Conservation (phyloP, 2,113 vertebrate species). For the Copsychus sechellarum region DNA sequence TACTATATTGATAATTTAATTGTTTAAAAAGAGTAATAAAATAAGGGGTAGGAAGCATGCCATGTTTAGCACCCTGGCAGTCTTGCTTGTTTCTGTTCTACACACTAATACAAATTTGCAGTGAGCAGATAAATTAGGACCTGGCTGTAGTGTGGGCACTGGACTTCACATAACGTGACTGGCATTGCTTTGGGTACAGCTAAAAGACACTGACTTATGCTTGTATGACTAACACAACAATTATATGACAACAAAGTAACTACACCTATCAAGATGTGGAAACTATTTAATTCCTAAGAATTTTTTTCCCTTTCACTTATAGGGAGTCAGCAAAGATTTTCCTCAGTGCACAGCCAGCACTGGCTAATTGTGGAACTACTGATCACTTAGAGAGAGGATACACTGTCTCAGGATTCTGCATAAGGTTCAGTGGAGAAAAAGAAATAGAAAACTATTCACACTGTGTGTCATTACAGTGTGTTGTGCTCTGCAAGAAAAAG, state of each 20-base stretch:
- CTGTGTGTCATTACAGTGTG: not conserved
- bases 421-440: not conserved
- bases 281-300: not conserved
- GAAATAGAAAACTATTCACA: not conserved
- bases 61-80: not conserved
- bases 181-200: not conserved
- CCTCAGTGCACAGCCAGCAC: accelerated
- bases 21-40: not conserved
- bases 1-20: not conserved
- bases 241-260: not conserved
- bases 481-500: not conserved
- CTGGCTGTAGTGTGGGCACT: not conserved
- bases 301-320: not conserved
- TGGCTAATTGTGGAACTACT: not conserved
- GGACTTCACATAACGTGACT: not conserved
- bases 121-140: not conserved
- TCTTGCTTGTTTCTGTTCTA: not conserved
- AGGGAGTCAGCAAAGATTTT: not conserved
- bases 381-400: not conserved
- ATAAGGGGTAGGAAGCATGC: not conserved
- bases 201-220: not conserved
- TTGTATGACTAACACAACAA: not conserved
- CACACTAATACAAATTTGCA: not conserved
- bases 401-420: not conserved
- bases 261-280: not conserved